Evolutionary conservation across 2,797 vertebrate genomes (phyloP).

Genomic region (Clarias platycephalus): DNA sequence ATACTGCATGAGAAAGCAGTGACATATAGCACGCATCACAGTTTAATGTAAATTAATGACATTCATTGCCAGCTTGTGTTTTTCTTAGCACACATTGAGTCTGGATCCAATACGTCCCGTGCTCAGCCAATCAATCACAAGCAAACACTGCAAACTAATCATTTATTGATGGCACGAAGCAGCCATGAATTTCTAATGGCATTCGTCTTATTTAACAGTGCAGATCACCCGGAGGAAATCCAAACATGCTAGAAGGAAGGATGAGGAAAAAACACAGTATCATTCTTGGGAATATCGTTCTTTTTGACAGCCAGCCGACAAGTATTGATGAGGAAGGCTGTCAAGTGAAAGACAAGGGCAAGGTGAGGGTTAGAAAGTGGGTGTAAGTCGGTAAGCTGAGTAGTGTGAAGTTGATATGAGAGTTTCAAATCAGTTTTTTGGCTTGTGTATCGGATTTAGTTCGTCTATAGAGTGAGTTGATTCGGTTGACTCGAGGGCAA

Average conservation of each 20-base stretch:
- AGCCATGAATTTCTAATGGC: conserved; percentile 61
- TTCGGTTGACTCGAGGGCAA: conserved; percentile 15
- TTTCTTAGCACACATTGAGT: conserved; percentile 56
- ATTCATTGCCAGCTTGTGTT: conserved; percentile 30
- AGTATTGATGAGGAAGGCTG: conserved; percentile 56
- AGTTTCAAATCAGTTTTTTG: conserved; percentile 50
- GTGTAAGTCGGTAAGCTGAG: neutral
- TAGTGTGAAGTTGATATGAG: conserved; percentile 1
- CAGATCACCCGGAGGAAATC: conserved; percentile 65
- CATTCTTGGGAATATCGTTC: conserved; percentile 60
- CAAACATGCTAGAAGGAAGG: conserved; percentile 57
- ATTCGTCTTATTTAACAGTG: conserved; percentile 65
- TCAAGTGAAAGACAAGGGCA: conserved; percentile 43
- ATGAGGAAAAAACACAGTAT: conserved; percentile 41
- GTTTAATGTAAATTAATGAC: conserved; percentile 41
- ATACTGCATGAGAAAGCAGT: conserved; percentile 22
- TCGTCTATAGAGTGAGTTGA: conserved; percentile 18
- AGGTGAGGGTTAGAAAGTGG: conserved; percentile 38
- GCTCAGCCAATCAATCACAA: conserved; percentile 64
- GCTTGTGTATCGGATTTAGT: conserved; percentile 31
- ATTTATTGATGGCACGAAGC: conserved; percentile 65
- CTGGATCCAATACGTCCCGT: conserved; percentile 60
- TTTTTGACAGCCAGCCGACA: conserved; percentile 58
- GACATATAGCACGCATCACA: conserved; percentile 32
- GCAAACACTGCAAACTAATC: conserved; percentile 62